A percentile compares a stretch with the other conserved stretches of the same genome.
Evolutionary conservation across 1,140 invertebrate species (phyloP).

Genomic region (Asobara japonica): DNA sequence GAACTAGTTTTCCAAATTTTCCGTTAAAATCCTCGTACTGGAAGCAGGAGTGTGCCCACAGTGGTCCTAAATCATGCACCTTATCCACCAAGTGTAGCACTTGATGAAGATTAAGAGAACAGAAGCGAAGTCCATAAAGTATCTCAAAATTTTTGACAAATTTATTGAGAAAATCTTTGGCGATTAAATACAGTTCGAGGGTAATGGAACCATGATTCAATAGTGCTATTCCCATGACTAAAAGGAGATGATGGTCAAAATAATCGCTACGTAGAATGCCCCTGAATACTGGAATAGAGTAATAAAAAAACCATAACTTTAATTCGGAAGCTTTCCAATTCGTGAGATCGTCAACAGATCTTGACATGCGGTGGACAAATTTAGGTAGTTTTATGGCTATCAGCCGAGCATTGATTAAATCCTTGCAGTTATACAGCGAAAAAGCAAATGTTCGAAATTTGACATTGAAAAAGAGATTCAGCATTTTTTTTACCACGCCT

Average conservation of each 20-base stretch:
- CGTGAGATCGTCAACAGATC: slow-evolving; percentile 28
- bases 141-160: slow-evolving; percentile 33
- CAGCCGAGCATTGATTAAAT: slow-evolving; percentile 19
- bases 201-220: slow-evolving; percentile 23
- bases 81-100: slow-evolving; percentile 30
- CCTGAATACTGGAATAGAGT: slow-evolving; percentile 31
- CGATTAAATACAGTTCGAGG: neutral
- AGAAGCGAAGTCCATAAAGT: slow-evolving; percentile 29
- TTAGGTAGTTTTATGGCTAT: slow-evolving; percentile 34
- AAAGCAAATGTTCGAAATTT: slow-evolving; percentile 16
- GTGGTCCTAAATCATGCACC: slow-evolving; percentile 33
- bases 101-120: slow-evolving; percentile 36
- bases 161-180: slow-evolving; percentile 26
- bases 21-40: slow-evolving; percentile 43
- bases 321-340: slow-evolving; percentile 39
- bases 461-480: slow-evolving; percentile 7
- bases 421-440: neutral
- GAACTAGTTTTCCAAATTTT: slow-evolving; percentile 38
- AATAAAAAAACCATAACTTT: slow-evolving; percentile 33
- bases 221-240: slow-evolving; percentile 27
- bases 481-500: slow-evolving; percentile 19
- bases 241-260: slow-evolving; percentile 32
- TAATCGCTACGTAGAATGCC: slow-evolving; percentile 33
- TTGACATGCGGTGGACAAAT: slow-evolving; percentile 37
- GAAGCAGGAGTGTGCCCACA: slow-evolving; percentile 37